Evolutionary conservation across 2,888 invertebrate genomes (phyloP).

Genomic region (Pyralis farinalis): DNA sequence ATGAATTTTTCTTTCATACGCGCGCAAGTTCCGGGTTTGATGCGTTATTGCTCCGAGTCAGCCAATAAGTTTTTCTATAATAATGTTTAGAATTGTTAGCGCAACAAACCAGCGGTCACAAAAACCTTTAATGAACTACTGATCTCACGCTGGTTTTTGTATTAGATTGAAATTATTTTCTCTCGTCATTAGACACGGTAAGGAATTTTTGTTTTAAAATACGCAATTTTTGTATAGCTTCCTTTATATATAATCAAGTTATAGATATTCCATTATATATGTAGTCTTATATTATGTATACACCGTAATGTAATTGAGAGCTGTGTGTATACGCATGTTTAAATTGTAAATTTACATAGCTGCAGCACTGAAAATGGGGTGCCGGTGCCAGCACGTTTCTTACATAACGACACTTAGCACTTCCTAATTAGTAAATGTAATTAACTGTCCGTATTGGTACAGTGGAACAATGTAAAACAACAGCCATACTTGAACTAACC

Average conservation of each 20-base stretch:
- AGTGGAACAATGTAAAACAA: neutral
- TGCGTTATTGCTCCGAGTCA: conserved; percentile 24
- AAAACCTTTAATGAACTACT: neutral
- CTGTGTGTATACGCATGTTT: no score
- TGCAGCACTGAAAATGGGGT: neutral
- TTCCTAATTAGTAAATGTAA: conserved; percentile 1
- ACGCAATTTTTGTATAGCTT: neutral
- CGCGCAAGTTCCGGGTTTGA: conserved; percentile 29
- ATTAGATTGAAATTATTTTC: neutral
- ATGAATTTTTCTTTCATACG: conserved; percentile 32
- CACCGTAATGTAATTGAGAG: neutral
- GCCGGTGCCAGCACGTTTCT: neutral
- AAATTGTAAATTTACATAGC: neutral
- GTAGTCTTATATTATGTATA: neutral
- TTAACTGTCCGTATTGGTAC: neutral
- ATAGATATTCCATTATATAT: neutral
- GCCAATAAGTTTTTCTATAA: conserved; percentile 10
- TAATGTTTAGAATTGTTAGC: conserved; percentile 12
- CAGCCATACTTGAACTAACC: neutral
- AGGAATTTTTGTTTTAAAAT: no score
- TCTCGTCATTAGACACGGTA: no score
- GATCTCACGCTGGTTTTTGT: neutral
- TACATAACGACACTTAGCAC: neutral
- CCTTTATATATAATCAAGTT: neutral
- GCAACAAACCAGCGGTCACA: conserved; percentile 11